Base-by-base conservation (phyloP, 2,113 vertebrate genomes). In the Pardalotus punctatus region DNA sequence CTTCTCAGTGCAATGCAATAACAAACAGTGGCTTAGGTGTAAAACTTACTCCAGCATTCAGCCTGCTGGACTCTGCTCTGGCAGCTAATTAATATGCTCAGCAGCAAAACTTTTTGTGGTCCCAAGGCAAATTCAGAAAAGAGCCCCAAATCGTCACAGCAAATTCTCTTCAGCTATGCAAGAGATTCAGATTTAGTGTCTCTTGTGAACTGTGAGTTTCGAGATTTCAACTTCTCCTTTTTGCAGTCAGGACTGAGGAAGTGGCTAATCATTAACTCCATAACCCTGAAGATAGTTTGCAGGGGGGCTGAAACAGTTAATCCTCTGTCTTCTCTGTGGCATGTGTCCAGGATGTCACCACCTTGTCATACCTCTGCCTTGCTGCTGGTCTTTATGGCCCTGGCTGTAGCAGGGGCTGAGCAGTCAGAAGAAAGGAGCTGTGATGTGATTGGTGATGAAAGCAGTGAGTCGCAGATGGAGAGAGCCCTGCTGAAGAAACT, bases 371-470 rank as follows among this genome's bases (percentile, higher is more conserved):
- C 91, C 74, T 95, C 93, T 69, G 92, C 93, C 24, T 38, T 93
- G 53, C 81, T 98, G 42, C 60, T 97, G 2, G 42, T 94, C 48
- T 76, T 98, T 8, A 16, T 97, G 29, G 92, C 95, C 56, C 78
- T 98, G 33, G 93, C 81, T 33, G 31, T 81, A 14, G 71, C 22
- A 0, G 64, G 56, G 42, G 78, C 96, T 56, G 65, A 95, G 24
- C 93, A 94, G 42, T 13, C 31, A 0, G 91, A 96, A 87, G 97
- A 98, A 77, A 97, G 97, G 71, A 94, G 57, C 22, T 98, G 98
- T 1, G 97, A 98, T 73, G 92, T 98, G 65, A 35, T 98, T 8
- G 98, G 98, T 54, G 97, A 98, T 19, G 93, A 97, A 66, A 95
- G 53, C 56, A 97, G 83, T 9, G 98, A 98, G 57, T 98, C 98